phyloP scores from a whole-genome alignment of 1,140 invertebrate species.

The Nebria ingens region DNA sequence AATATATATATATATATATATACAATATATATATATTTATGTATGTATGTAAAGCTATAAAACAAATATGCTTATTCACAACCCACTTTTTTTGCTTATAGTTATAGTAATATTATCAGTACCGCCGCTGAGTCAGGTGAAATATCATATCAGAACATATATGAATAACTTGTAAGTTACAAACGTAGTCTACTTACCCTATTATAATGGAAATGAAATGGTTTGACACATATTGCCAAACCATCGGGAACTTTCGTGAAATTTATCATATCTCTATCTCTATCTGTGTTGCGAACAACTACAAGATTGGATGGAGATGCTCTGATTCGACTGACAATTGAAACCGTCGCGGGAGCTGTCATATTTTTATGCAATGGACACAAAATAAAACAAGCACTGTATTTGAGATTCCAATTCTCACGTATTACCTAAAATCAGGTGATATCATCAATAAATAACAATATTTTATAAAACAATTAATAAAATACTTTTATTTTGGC shows the following conservation, averaged over 20 bases:
- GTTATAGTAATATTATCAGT: too few species aligned
- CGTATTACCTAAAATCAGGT: slow-evolving; percentile 57
- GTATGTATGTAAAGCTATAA: too few species aligned
- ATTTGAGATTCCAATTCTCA: slow-evolving; percentile 91
- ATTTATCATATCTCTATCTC: slow-evolving; percentile 6
- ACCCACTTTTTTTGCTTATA: too few species aligned
- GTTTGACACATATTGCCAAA: slow-evolving; percentile 88
- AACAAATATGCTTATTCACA: too few species aligned
- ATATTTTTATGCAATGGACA: slow-evolving; percentile 55
- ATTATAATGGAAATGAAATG: slow-evolving; percentile 84
- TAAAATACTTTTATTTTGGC: slow-evolving; percentile 62
- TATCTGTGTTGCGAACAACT: slow-evolving; percentile 37
- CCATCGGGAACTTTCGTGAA: slow-evolving; percentile 37
- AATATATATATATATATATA: too few species aligned
- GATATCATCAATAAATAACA: neutral
- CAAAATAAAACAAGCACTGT: slow-evolving; percentile 81
- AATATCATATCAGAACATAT: too few species aligned
- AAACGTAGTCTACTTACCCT: slow-evolving; percentile 41
- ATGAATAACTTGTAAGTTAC: too few species aligned
- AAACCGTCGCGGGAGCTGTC: slow-evolving; percentile 54
- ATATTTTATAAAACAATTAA: neutral
- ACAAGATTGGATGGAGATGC: slow-evolving; percentile 52
- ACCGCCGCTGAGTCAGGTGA: too few species aligned
- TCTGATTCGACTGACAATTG: slow-evolving; percentile 49
- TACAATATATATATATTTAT: too few species aligned